phyloP scores from a whole-genome alignment of 1,140 invertebrate genomes.

The Papilio dardanus region DNA sequence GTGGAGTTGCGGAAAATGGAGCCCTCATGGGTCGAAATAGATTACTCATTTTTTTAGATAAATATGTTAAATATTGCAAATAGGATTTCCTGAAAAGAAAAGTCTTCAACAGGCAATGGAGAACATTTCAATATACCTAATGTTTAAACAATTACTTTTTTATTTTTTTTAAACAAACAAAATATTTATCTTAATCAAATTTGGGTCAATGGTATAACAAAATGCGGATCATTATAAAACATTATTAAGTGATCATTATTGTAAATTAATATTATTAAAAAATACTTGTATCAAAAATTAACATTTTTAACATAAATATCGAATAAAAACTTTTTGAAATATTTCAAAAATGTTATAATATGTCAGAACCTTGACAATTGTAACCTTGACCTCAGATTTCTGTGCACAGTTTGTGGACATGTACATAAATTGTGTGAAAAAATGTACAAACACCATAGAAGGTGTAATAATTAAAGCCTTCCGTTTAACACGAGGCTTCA shows the following conservation, averaged over 20 bases:
- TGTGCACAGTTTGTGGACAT: slow-evolving; percentile 47
- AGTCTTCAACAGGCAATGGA: no score
- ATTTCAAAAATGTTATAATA: slow-evolving; percentile 5
- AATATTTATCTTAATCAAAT: background rate
- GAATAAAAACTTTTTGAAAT: slow-evolving; percentile 8
- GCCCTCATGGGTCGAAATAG: no score
- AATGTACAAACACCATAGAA: slow-evolving; percentile 52
- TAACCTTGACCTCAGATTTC: slow-evolving; percentile 57
- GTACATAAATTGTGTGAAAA: slow-evolving; percentile 55
- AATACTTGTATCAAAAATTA: no score
- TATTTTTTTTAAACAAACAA: no score
- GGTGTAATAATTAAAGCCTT: slow-evolving; percentile 62
- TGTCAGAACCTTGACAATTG: slow-evolving; percentile 42
- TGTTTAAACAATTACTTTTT: no score
- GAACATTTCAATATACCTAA: no score
- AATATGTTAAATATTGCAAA: no score
- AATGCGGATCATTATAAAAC: background rate
- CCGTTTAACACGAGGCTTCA: slow-evolving; percentile 47
- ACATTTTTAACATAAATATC: background rate
- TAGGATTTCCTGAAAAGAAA: no score
- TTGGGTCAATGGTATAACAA: background rate
- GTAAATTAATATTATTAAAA: background rate
- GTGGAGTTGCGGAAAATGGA: no score
- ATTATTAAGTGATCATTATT: background rate
- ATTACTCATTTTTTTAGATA: no score